Evolutionary conservation across 2,113 vertebrate genomes (phyloP), one percentile per base, ranked within the genome.

Genomic region (Heterochromis multidens): DNA sequence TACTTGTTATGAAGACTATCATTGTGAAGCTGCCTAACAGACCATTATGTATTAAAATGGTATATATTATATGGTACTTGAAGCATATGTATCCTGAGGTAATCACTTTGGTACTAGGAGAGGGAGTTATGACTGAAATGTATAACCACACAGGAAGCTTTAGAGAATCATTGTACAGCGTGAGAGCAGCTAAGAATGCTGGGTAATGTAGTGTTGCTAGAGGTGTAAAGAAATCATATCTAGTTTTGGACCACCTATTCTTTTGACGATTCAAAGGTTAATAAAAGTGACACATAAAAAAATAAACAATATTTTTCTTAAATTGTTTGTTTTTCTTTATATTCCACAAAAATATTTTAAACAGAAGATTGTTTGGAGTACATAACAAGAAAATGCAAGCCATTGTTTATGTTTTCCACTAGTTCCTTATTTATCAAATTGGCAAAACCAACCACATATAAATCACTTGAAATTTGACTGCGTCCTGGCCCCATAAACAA

Each of bases 301-400:
- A 96, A 95, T 95, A 96, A 95, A 96, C 88, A 89, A 91, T 96
- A 96, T 96, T 96, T 96, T 96, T 95, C 90, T 95, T 96, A 96
- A 87, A 92, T n/a, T 61, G 81, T 80, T 56, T 84, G 10, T 74
- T 80, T 91, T 91, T 89, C 88, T 95, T 96, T 78, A 80, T 85
- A 59, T 84, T 83, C 3, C 84, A 81, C 80, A 89, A 92, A 82
- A 90, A 81, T 72, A 83, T 33, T 49, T 84, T 31, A 54, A 79
- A 60, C 67, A 57, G 27, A 59, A 59, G 16, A 58, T 61, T 54
- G 8, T 80, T 83, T 81, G 14, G 10, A 21, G 11, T 33, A 67
- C 27, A 54, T 59, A 43, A 82, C 61, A 78, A 61, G 13, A 72
- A 11, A 7, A 70, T 56, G 74, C 14, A 79, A 67, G 57, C 54